A percentile compares a stretch with the other conserved stretches of the same genome.
These are phyloP conservation scores for Nymphalis c-album DNA, from an alignment of 2,888 invertebrate species.

Conservation along the genomic window DNA sequence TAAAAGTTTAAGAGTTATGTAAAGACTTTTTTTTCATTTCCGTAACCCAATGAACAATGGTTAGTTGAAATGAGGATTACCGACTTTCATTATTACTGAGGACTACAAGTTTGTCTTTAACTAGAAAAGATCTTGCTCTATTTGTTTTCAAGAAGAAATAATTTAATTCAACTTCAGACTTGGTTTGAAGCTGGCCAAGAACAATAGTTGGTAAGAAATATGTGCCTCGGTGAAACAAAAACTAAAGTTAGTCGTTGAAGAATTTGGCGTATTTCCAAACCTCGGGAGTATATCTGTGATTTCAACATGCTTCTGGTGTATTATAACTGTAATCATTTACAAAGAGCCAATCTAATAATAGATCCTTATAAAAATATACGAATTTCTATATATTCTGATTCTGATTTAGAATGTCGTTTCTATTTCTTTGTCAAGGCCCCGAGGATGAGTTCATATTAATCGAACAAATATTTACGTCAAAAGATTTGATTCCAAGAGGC, in stretches of 20 bases:
- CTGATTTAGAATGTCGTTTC: too few relatives aligned
- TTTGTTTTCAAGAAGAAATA: conserved; percentile 7
- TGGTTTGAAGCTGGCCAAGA: conserved; percentile 1
- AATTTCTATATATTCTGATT: too few relatives aligned
- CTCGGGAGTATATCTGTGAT: conserved; percentile 12
- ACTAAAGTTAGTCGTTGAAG: conserved; percentile 20
- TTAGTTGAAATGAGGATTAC: conserved; percentile 15
- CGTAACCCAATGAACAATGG: conserved; percentile 16
- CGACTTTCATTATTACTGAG: conserved; percentile 21
- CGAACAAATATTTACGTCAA: conserved; percentile 4
- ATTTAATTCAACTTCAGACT: conserved; percentile 11
- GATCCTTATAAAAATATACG: too few relatives aligned
- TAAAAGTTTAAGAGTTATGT: conserved; percentile 28
- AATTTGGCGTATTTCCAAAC: conserved; percentile 30
- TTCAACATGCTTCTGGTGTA: conserved; percentile 6
- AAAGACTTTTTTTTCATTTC: conserved; percentile 27
- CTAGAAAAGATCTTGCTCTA: conserved; percentile 1
- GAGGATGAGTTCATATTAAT: conserved; percentile 6
- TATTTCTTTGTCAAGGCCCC: background rate
- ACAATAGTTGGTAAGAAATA: conserved; percentile 18
- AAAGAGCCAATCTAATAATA: too few relatives aligned
- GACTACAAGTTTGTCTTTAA: conserved; percentile 8
- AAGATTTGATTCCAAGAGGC: conserved; percentile 5
- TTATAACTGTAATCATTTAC: too few relatives aligned
- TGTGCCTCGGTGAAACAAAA: conserved; percentile 17